A percentile compares a stretch with the other conserved stretches of the same genome.
Evolutionary conservation across 2,888 invertebrate genomes (phyloP).

Genomic region (Callyntrura guangdongensis): DNA sequence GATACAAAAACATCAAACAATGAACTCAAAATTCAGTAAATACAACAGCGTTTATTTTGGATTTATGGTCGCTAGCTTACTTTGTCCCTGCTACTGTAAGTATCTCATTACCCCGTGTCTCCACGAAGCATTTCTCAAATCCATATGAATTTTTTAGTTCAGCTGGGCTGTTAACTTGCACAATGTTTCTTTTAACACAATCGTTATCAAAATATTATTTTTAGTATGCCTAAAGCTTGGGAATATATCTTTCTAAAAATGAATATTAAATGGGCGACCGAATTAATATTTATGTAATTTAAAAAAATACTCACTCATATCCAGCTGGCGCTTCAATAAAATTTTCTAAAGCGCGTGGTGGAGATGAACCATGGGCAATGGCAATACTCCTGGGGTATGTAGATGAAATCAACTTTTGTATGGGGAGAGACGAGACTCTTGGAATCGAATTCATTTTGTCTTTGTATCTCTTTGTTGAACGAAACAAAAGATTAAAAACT

Average conservation of each 20-base stretch:
- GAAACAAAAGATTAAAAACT: neutral
- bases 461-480: neutral
- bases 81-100: slow-evolving; percentile 69
- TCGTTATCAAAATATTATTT: too few species aligned
- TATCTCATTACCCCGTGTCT: slow-evolving; percentile 64
- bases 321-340: too few species aligned
- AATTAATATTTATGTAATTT: neutral
- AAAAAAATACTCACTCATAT: slow-evolving; percentile 52
- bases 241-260: too few species aligned
- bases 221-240: too few species aligned
- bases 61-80: too few species aligned
- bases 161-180: slow-evolving; percentile 59
- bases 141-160: slow-evolving; percentile 62
- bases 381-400: slow-evolving; percentile 18
- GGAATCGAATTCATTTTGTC: slow-evolving; percentile 49
- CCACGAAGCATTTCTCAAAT: slow-evolving; percentile 66
- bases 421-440: slow-evolving; percentile 57
- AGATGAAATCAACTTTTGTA: neutral
- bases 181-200: slow-evolving; percentile 55
- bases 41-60: slow-evolving; percentile 55
- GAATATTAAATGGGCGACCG: too few species aligned
- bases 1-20: neutral
- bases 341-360: too few species aligned
- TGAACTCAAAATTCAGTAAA: neutral
- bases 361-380: neutral